These are phyloP conservation scores for Thunnus albacares DNA, from an alignment of 2,797 vertebrate genomes.

Conservation along the genomic window DNA sequence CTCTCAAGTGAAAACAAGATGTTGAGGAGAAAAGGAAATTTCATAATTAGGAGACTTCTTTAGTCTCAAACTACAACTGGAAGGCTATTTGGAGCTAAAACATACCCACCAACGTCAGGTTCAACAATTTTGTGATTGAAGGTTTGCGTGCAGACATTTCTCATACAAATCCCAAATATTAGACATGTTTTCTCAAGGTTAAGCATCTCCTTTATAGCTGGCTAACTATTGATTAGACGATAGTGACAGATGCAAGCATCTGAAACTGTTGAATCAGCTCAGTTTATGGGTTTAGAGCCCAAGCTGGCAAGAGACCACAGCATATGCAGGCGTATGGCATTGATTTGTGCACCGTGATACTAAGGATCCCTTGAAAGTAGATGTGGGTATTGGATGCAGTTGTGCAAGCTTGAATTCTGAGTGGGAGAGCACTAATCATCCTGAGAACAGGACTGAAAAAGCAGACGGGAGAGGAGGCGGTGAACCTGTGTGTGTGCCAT, in stretches of 20 bases:
- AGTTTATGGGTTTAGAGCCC: neutral
- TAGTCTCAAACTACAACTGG: no score
- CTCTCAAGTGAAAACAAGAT: neutral
- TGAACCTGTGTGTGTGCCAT: conserved; percentile 1
- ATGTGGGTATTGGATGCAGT: neutral
- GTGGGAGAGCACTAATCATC: conserved; percentile 18
- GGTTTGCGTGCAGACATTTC: neutral
- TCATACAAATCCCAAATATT: neutral
- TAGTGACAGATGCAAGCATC: neutral
- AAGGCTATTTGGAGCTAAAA: neutral
- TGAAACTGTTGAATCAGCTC: conserved; percentile 21
- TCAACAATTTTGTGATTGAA: neutral
- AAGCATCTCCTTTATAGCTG: neutral
- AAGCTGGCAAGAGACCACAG: neutral
- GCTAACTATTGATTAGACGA: neutral
- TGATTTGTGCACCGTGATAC: conserved; percentile 13
- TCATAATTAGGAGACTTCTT: neutral
- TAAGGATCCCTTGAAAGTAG: conserved; percentile 1
- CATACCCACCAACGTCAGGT: neutral
- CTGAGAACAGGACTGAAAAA: conserved; percentile 4
- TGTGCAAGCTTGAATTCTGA: conserved; percentile 1
- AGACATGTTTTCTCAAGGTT: neutral
- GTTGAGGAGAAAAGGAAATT: neutral
- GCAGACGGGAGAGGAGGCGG: conserved; percentile 13
- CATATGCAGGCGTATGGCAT: neutral